Percentiles rank a stretch among this genome's conserved stretches.
Evolutionary conservation across 2,113 vertebrate species (phyloP).

Genomic region (Sigmodon hispidus): DNA sequence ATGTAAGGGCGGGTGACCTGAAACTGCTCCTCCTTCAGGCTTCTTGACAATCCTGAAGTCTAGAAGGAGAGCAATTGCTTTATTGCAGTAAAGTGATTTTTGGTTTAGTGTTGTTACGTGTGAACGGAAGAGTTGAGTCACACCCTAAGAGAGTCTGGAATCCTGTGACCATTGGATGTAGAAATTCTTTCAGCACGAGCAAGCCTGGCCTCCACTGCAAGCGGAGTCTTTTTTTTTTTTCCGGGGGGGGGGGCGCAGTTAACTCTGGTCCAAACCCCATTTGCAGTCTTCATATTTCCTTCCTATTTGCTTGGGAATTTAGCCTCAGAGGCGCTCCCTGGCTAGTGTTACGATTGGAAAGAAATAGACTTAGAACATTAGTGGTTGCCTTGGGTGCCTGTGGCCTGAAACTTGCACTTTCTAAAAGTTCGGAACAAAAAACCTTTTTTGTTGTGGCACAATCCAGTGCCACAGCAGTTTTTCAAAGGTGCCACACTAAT

Average conservation of each 20-base stretch:
- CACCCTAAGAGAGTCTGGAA: background rate
- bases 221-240: too few relatives aligned
- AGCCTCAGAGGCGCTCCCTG: background rate
- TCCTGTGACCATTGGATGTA: background rate
- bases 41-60: background rate
- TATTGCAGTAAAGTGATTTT: background rate
- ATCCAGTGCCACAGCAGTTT: background rate
- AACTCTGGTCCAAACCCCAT: background rate
- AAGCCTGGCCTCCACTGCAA: background rate
- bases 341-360: background rate
- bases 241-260: background rate
- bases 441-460: background rate
- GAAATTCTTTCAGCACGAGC: background rate
- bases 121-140: background rate
- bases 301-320: background rate
- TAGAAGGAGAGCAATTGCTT: background rate
- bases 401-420: background rate
- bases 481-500: background rate
- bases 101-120: background rate
- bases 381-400: background rate
- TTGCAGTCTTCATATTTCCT: background rate
- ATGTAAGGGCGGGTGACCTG: background rate
- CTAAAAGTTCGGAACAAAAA: constrained; percentile 17
- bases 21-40: background rate
- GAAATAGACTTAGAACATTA: background rate